phyloP scores from a whole-genome alignment of 1,140 invertebrate species.

The Cydia fagiglandana region DNA sequence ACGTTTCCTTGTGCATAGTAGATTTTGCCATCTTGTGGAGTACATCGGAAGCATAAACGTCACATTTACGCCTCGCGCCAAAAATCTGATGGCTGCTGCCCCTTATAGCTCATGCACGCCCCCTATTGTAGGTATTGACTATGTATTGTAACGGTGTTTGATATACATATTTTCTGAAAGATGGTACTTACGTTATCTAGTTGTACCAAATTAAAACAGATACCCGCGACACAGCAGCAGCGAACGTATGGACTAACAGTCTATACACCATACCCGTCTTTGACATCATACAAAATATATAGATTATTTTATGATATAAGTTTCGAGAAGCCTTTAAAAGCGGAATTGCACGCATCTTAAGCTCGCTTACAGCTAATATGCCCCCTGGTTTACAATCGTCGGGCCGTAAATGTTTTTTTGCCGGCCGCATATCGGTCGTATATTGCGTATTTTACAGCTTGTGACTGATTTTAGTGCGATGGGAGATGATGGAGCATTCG shows the following conservation, averaged over 20 bases:
- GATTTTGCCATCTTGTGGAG: too few species aligned
- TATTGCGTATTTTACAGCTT: conserved; percentile 69
- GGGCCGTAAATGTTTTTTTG: conserved; percentile 66
- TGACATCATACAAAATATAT: not conserved
- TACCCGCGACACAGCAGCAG: too few species aligned
- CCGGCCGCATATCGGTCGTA: conserved; percentile 59
- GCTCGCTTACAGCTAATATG: conserved; percentile 60
- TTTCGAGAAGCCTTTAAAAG: conserved; percentile 55
- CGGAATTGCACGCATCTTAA: conserved; percentile 50
- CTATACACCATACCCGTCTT: not conserved
- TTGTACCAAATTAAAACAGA: too few species aligned
- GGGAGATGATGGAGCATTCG: not conserved
- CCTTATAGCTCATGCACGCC: too few species aligned
- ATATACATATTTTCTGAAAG: too few species aligned
- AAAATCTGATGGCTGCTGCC: too few species aligned
- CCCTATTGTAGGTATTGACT: too few species aligned
- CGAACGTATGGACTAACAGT: not conserved
- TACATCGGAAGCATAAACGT: too few species aligned
- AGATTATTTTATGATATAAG: conserved; percentile 52
- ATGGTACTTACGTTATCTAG: too few species aligned
- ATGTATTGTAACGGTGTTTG: too few species aligned
- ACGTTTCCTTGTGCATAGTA: too few species aligned
- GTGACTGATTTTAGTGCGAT: conserved; percentile 71
- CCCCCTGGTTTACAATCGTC: conserved; percentile 69
- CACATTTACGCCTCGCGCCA: too few species aligned